phyloP scores from a whole-genome alignment of 2,113 vertebrate genomes.

The Ovis aries region ARS-UI_Ramb_v3.0 NC_056058.1:17883501-17884000 shows the following conservation, averaged over 20 bases:
- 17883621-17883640: neutral
- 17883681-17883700: neutral
- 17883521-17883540: neutral
- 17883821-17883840: neutral
- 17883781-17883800: neutral
- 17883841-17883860: neutral
- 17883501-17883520: fast-evolving
- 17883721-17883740: too few species aligned
- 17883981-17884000: neutral
- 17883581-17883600: neutral
- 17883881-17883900: neutral
- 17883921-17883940: neutral
- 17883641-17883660: neutral
- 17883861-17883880: fast-evolving
- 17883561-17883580: neutral
- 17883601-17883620: neutral
- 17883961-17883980: neutral
- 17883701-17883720: neutral
- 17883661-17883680: fast-evolving
- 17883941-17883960: neutral
- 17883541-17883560: neutral
- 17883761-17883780: fast-evolving
- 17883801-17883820: neutral
- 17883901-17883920: neutral
- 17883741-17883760: fast-evolving